Conservation (phyloP, 1,140 invertebrate genomes). For the Chironomus striatipennis region DNA sequence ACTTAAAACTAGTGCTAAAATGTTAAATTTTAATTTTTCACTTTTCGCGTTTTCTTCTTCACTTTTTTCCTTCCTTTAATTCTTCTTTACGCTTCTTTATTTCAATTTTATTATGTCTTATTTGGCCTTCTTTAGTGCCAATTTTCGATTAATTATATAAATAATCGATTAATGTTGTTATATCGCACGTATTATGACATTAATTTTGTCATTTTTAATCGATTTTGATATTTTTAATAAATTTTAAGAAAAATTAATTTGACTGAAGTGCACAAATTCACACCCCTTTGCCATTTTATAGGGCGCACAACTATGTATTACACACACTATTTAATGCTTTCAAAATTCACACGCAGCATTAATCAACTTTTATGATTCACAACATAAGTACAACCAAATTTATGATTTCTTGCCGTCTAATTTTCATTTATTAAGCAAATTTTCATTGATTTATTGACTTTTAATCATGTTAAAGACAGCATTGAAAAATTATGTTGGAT, state of each 20-base stretch:
- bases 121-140: not conserved
- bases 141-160: not conserved
- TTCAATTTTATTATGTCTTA: not conserved
- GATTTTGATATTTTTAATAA: not conserved
- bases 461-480: too few species aligned
- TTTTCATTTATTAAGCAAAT: too few species aligned
- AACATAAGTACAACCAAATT: too few species aligned
- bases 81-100: slow-evolving; percentile 1
- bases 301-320: too few species aligned
- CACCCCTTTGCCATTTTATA: not conserved
- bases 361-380: too few species aligned
- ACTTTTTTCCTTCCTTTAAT: not conserved
- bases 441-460: too few species aligned
- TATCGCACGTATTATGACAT: not conserved
- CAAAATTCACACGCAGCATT: too few species aligned
- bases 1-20: not conserved
- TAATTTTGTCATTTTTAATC: slow-evolving; percentile 1
- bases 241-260: not conserved
- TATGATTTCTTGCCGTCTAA: too few species aligned
- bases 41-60: slow-evolving; percentile 6
- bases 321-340: too few species aligned
- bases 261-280: not conserved
- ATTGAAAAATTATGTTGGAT: too few species aligned
- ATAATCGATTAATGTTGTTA: not conserved
- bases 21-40: slow-evolving; percentile 15